Evolutionary conservation across 1,140 invertebrate species (phyloP).

Genomic region (Drosophila sucinea): DNA sequence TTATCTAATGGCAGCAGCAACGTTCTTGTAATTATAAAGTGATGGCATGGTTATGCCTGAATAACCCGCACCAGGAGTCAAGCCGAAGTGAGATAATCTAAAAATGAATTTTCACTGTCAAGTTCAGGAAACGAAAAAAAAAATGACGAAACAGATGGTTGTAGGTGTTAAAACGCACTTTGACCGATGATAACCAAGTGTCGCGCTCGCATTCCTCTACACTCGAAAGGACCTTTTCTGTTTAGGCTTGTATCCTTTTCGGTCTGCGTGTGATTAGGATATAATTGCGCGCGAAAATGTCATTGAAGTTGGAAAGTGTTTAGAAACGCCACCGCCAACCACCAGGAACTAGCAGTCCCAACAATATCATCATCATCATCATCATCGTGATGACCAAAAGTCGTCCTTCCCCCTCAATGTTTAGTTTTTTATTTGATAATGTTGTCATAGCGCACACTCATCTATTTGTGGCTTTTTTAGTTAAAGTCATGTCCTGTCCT

Average conservation of each 20-base stretch:
- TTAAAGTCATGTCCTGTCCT: constrained; percentile 41
- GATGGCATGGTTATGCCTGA: constrained; percentile 68
- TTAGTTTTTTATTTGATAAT: constrained; percentile 53
- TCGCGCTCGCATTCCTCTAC: constrained; percentile 45
- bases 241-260: constrained; percentile 8
- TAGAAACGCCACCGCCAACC: constrained; percentile 33
- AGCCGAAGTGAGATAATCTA: constrained; percentile 65
- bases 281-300: constrained; percentile 73
- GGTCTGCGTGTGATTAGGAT: constrained; percentile 69
- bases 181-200: constrained; percentile 66
- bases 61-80: constrained; percentile 56
- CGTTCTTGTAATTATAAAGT: constrained; percentile 65
- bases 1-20: constrained; percentile 61
- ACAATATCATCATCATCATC: constrained; percentile 24
- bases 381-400: neutral
- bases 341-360: neutral
- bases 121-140: constrained; percentile 29
- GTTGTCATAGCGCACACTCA: constrained; percentile 54
- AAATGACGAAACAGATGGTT: constrained; percentile 55
- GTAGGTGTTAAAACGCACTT: constrained; percentile 58
- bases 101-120: constrained; percentile 68
- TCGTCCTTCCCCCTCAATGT: constrained; percentile 5
- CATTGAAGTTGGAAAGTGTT: constrained; percentile 68
- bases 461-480: constrained; percentile 23
- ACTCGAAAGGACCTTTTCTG: constrained; percentile 28